Evolutionary conservation across 2,113 vertebrate genomes (phyloP), one percentile per base, ranked within the genome.

Genomic region (Pholis gunnellus): DNA sequence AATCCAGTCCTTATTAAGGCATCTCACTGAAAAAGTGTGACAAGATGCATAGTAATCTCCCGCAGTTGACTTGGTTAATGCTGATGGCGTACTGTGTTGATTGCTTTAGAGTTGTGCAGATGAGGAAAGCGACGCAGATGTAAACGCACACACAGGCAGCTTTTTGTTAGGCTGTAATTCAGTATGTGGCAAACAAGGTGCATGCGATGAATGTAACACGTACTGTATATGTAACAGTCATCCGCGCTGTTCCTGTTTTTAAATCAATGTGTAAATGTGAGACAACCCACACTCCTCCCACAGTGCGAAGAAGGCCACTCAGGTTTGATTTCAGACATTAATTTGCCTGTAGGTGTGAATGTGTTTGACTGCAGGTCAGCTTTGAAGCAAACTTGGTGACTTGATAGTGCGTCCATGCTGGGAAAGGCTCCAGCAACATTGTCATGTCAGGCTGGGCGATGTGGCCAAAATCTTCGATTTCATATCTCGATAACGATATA

Each of bases 1-100:
- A 87, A 92, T 91, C 84, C 80, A 78, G 79, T 82, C 56, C 74
- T 87, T 89, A 92, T 90, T 77, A 87, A 77, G 59, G 60, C 77
- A 70, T 82, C 83, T 79, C 68, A 81, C 68, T 78, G 50, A 80
- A 75, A 82, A 89, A 79, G 46, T 81, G 78, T 86, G 83, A 78
- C 88, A 80, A 85, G 54, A 75, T 78, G 69, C 60, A 42, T 46
- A 15, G 7, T 85, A 85, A 91, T 89, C 60, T 71, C 67, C 63
- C 75, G 75, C 9, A 72, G 65, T 82, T 67, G 71, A 81, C 69
- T 84, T 69, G 25, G 17, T 82, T 88, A 2, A 71, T 70, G 48
- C 63, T 75, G 63, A 76, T 79, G 78, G 34, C 34, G 5, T 42
- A 66, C 27, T 46, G 50, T 56, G 60, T 60, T 79, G 67, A 68